A percentile compares a stretch with the other conserved stretches of the same genome.
phyloP scores from a whole-genome alignment of 2,888 invertebrate species.

The Plebejus melissa region DNA sequence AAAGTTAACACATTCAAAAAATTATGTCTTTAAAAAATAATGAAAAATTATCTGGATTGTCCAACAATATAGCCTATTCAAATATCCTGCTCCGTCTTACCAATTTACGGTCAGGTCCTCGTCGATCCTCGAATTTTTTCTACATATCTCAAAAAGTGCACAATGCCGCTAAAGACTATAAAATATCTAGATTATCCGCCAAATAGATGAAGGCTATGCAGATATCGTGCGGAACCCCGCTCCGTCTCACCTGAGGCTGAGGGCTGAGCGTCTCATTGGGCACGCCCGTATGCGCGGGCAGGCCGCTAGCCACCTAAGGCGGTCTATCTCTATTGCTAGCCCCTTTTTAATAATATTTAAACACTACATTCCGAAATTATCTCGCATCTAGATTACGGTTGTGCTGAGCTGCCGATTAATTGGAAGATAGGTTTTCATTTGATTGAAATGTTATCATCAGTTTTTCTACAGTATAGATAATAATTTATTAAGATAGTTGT shows the following conservation, averaged over 20 bases:
- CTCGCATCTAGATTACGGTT: constrained; percentile 16
- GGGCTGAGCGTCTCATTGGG: constrained; percentile 34
- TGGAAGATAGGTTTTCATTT: background rate
- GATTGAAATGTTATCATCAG: background rate
- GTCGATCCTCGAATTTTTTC: too few relatives aligned
- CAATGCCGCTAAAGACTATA: background rate
- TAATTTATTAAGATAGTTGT: too few relatives aligned
- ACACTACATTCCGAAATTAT: constrained; percentile 27
- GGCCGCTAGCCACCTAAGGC: constrained; percentile 28
- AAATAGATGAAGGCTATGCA: background rate
- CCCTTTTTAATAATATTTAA: constrained; percentile 28
- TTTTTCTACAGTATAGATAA: background rate
- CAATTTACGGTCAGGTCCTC: too few relatives aligned
- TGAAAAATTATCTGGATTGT: too few relatives aligned
- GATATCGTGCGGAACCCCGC: constrained; percentile 28
- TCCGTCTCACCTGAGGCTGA: constrained; percentile 33
- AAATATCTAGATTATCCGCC: background rate
- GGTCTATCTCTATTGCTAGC: constrained; percentile 27
- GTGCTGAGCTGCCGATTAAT: background rate
- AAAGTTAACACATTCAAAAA: too few relatives aligned
- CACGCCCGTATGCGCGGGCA: constrained; percentile 38
- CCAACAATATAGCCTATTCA: too few relatives aligned
- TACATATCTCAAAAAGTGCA: background rate
- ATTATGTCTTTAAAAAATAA: too few relatives aligned
- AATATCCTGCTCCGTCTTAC: too few relatives aligned